phyloP scores from a whole-genome alignment of 2,888 invertebrate species.

The Trachelus stipa region DNA sequence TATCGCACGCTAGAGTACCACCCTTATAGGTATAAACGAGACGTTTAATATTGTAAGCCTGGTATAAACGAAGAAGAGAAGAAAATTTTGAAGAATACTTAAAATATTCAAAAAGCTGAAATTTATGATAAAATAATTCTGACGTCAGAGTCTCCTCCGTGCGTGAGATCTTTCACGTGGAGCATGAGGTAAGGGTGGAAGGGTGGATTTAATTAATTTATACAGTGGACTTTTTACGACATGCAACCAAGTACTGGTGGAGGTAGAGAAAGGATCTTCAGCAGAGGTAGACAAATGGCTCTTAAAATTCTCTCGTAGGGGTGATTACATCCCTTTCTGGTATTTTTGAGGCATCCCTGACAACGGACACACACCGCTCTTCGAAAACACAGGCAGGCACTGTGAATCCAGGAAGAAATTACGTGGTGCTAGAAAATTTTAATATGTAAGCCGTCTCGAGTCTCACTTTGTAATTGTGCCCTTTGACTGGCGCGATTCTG shows the following conservation, averaged over 20 bases:
- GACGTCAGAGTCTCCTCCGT: too few relatives aligned
- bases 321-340: not conserved
- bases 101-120: too few relatives aligned
- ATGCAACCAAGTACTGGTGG: not conserved
- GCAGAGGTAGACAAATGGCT: not conserved
- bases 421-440: not conserved
- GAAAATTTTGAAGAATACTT: too few relatives aligned
- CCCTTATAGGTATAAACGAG: too few relatives aligned
- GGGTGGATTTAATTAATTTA: constrained; percentile 2
- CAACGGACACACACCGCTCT: not conserved
- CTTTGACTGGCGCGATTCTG: not conserved
- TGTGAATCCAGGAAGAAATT: not conserved
- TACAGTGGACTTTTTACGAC: not conserved
- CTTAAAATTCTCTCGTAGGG: not conserved
- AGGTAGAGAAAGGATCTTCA: not conserved
- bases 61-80: too few relatives aligned
- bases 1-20: too few relatives aligned
- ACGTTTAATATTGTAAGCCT: too few relatives aligned
- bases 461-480: not conserved
- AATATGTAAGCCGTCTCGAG: constrained; percentile 7
- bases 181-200: too few relatives aligned
- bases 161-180: too few relatives aligned
- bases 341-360: not conserved
- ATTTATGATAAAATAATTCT: too few relatives aligned
- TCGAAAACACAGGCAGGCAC: too few relatives aligned